A percentile compares a stretch with the other conserved stretches of the same genome.
Conservation (phyloP, 2,797 vertebrate genomes). For the Chloroceryle amazona region DNA sequence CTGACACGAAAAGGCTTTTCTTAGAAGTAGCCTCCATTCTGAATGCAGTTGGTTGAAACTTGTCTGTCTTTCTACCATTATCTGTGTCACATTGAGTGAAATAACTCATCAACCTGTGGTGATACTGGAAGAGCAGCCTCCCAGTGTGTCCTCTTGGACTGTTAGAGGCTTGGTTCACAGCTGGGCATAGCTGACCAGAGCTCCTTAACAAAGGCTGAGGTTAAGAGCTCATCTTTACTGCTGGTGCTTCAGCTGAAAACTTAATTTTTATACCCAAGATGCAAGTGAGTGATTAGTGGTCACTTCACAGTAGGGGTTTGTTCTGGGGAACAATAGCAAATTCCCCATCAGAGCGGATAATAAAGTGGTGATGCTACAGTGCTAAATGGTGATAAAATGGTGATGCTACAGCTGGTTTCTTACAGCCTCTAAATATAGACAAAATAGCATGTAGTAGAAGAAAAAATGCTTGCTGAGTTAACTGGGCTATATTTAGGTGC, state of each 20-base stretch:
- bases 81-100: neutral
- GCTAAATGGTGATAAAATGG: slow-evolving; percentile 17
- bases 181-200: neutral
- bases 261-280: neutral
- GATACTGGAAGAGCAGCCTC: neutral
- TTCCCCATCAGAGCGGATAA: slow-evolving; percentile 22
- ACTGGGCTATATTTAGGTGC: slow-evolving; percentile 52
- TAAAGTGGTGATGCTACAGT: slow-evolving; percentile 36
- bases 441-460: slow-evolving; percentile 33
- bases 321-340: neutral
- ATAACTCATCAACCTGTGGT: neutral
- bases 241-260: neutral
- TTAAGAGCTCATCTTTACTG: neutral
- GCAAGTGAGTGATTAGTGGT: neutral
- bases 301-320: neutral
- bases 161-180: neutral
- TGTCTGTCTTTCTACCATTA: neutral
- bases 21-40: neutral
- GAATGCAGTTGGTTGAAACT: neutral
- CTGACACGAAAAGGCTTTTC: neutral
- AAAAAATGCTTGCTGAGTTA: slow-evolving; percentile 55
- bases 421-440: slow-evolving; percentile 36
- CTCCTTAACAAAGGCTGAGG: neutral
- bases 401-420: slow-evolving; percentile 56
- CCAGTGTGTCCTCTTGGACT: neutral